phyloP scores from a whole-genome alignment of 2,113 vertebrate species.

The Clarias macrocephalus region DNA sequence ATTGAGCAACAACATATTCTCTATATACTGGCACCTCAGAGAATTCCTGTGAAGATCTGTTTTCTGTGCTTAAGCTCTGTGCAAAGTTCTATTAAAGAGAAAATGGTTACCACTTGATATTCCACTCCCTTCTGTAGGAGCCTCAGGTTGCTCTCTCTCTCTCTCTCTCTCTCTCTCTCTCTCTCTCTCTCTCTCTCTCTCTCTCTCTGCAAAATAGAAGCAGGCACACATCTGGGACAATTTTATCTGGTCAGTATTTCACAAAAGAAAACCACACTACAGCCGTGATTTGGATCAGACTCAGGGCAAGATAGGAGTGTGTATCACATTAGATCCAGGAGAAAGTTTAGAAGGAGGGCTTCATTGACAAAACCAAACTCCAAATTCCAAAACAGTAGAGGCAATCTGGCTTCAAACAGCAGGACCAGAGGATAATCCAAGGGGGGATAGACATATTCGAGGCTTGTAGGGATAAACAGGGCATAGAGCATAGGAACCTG shows the following conservation, averaged over 20 bases:
- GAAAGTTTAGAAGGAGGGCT: not conserved
- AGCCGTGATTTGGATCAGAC: not conserved
- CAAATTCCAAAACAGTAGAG: not conserved
- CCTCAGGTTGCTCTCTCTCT: not conserved
- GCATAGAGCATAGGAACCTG: not conserved
- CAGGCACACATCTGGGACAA: slow-evolving; percentile 30
- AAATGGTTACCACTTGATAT: not conserved
- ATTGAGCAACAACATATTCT: not conserved
- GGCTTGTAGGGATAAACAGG: not conserved
- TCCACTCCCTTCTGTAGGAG: not conserved
- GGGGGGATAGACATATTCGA: not conserved
- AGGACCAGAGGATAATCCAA: not conserved
- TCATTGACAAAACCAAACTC: not conserved
- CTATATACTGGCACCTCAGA: not conserved
- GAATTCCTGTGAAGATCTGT: not conserved
- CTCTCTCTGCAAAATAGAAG: not conserved
- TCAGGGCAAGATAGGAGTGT: not conserved
- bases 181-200: not conserved
- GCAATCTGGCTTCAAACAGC: not conserved
- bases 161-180: not conserved
- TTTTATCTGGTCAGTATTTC: slow-evolving; percentile 20
- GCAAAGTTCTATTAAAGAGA: not conserved
- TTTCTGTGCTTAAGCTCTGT: not conserved
- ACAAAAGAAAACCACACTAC: not conserved
- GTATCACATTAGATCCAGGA: not conserved